phyloP scores from a whole-genome alignment of 2,888 invertebrate species.

The Drosophila yooni region DNA sequence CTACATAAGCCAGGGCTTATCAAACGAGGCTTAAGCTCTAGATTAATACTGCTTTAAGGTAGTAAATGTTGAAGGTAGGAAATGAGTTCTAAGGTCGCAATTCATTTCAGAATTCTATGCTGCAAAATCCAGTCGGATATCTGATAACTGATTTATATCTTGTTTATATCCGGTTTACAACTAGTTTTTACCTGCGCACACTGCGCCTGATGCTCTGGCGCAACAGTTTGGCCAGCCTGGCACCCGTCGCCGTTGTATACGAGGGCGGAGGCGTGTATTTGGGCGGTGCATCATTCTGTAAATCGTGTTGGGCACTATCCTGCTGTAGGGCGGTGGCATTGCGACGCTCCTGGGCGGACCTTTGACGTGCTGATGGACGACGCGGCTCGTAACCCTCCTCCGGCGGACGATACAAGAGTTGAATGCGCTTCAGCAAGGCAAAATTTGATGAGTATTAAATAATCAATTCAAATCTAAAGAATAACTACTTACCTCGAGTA shows the following conservation, averaged over 20 bases:
- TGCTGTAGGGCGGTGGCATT: constrained; percentile 48
- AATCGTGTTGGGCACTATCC: constrained; percentile 49
- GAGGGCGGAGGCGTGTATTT: constrained; percentile 97
- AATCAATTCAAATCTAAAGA: neutral
- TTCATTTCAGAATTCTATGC: neutral
- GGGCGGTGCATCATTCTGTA: constrained; percentile 91
- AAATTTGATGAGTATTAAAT: neutral
- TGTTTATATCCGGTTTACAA: neutral
- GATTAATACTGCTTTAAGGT: neutral
- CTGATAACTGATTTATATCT: neutral
- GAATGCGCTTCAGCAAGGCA: constrained; percentile 89
- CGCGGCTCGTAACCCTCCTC: constrained; percentile 84
- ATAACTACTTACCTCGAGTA: constrained; percentile 90
- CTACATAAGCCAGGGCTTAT: neutral
- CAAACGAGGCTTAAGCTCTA: neutral
- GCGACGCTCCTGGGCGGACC: constrained; percentile 50
- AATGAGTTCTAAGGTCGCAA: neutral
- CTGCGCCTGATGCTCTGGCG: constrained; percentile 92
- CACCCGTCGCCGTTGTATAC: constrained; percentile 96
- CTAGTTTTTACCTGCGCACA: constrained; percentile 87
- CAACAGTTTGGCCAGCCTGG: constrained; percentile 90
- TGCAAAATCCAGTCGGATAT: neutral
- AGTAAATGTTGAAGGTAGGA: neutral
- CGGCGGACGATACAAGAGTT: constrained; percentile 92
- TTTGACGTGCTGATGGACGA: constrained; percentile 60